Evolutionary conservation across 2,888 invertebrate species (phyloP), one percentile per base, ranked within the genome.

Genomic region (Lottia scabra): DNA sequence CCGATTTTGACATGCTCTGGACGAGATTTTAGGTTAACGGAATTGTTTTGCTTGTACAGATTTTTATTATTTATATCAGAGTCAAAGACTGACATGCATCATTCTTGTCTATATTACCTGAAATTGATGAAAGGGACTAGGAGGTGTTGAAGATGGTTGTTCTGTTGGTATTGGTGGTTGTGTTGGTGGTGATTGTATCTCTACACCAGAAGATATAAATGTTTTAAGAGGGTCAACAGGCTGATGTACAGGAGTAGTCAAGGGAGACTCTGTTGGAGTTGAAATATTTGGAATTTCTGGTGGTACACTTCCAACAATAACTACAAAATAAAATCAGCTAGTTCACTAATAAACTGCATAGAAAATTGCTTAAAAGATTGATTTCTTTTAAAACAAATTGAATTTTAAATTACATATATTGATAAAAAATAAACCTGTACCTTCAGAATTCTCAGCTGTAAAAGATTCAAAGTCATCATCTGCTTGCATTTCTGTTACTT

Each of bases 401-500:
- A 10, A 1, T 8, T 38, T 38, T 2, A 10, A 10, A 4, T 8
- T 38, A 6, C 1, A 5, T 38, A 8, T 8, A 38, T 8, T 38
- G 38, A 6, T 38, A 38, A 38, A 8, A 1, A 38, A 38, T 1
- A 2, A 38, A 1, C 10, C 38, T 5, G 38, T 38, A 38, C 38
- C 38, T 38, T 38, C 38, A 8, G 38, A 38, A 6, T 38, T 38
- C 38, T 83, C 83, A 8, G 85, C 85, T 23, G 84, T 84, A 70
- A 85, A 84, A 19, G 83, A 83, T 75, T 85, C 85, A 82, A 85
- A 84, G 63, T 80, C 77, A 65, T 84, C 84, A 66, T 82, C 83
- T 26, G 80, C 72, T 10, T 74, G 71, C 16, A 80, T 71, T 63
- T 64, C 69, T 27, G 73, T 73, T 10, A 71, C 70, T n/a, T n/a